A percentile compares a stretch with the other conserved stretches of the same genome.
Conservation (phyloP, 1,140 invertebrate species). For the Magallana ariakensis region DNA sequence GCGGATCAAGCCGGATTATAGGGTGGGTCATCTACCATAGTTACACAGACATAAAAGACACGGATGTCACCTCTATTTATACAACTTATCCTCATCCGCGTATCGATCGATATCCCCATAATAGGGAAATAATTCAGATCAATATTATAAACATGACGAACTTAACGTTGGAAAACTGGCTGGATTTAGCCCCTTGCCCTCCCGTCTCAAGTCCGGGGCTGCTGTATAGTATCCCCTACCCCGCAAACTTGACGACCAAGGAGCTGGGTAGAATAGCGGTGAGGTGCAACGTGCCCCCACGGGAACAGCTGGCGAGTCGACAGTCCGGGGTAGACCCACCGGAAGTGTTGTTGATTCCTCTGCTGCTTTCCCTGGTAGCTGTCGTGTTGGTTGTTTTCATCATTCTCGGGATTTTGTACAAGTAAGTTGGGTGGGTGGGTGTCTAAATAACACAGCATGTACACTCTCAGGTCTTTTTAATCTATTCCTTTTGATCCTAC, state of each 20-base stretch:
- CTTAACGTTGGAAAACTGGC: neutral
- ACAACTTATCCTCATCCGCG: neutral
- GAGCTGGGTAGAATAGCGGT: neutral
- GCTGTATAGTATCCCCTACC: neutral
- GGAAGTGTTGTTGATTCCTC: neutral
- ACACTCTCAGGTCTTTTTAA: too few relatives aligned
- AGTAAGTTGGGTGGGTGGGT: neutral
- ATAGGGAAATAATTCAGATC: neutral
- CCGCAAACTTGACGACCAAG: neutral
- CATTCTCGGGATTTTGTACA: neutral
- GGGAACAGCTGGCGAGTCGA: neutral
- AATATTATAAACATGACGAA: conserved; percentile 6
- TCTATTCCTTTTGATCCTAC: too few relatives aligned
- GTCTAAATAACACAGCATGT: neutral
- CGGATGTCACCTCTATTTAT: too few relatives aligned
- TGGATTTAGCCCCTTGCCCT: conserved; percentile 45
- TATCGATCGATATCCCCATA: neutral
- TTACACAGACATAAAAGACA: too few relatives aligned
- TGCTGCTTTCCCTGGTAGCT: neutral
- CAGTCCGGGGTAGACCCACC: neutral
- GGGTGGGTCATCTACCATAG: too few relatives aligned
- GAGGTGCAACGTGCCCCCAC: conserved; percentile 17
- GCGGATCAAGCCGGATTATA: too few relatives aligned
- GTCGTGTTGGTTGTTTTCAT: neutral
- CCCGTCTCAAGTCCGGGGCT: conserved; percentile 39